Evolutionary conservation across 2,797 vertebrate species (phyloP).

Genomic region (Megalops cyprinoides): DNA sequence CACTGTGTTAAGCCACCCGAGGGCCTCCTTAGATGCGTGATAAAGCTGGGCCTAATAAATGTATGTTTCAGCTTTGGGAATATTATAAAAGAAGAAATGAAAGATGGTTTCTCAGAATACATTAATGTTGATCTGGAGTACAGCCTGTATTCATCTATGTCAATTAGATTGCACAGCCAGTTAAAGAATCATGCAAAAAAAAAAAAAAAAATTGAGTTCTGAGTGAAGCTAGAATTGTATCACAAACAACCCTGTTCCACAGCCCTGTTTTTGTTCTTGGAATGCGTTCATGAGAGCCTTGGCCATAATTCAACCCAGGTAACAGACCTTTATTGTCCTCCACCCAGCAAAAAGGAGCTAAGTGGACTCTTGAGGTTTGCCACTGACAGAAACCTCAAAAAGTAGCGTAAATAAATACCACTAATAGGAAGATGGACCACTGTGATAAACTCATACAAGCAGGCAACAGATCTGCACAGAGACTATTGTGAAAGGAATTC

Average conservation of each 20-base stretch:
- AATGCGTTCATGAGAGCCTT: background rate
- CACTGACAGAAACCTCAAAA: too few species aligned
- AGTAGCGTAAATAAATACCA: background rate
- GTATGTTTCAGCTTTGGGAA: too few species aligned
- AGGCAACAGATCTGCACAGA: too few species aligned
- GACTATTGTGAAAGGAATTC: background rate
- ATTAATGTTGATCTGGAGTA: too few species aligned
- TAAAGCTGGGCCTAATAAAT: too few species aligned
- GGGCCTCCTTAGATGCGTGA: background rate
- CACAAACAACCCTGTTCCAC: background rate
- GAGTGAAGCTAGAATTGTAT: background rate
- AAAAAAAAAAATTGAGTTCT: too few species aligned
- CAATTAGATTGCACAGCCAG: too few species aligned
- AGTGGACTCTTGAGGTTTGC: background rate
- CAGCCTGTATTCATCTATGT: too few species aligned
- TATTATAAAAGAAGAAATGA: too few species aligned
- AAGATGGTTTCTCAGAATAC: too few species aligned
- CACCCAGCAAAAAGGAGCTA: background rate
- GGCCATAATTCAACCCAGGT: background rate
- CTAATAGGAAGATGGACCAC: slow-evolving; percentile 8
- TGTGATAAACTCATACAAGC: too few species aligned
- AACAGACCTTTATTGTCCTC: background rate
- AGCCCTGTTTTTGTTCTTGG: background rate
- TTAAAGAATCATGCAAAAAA: too few species aligned
- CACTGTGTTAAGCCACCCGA: background rate